Conservation (phyloP, 2,113 vertebrate species). For the Tragelaphus imberbis region DNA sequence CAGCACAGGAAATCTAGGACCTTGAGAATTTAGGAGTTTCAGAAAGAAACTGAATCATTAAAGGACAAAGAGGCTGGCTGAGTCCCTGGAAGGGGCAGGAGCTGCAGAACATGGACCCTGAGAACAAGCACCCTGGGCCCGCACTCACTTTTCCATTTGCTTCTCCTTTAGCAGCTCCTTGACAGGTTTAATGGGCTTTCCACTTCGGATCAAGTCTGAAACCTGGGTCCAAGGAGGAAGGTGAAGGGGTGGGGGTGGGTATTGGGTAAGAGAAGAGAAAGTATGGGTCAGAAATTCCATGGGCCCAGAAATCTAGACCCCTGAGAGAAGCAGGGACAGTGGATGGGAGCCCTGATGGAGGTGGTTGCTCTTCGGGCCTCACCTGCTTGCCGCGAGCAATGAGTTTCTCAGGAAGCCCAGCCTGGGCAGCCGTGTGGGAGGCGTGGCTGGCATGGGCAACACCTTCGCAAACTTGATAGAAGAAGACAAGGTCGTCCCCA, state of each 20-base stretch:
- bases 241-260: accelerated
- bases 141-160: conserved; percentile 66
- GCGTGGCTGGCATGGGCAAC: conserved; percentile 90
- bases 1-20: background rate
- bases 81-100: background rate
- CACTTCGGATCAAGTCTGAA: conserved; percentile 87
- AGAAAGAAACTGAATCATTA: background rate
- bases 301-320: background rate
- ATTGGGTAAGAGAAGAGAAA: background rate
- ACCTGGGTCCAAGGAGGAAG: conserved; percentile 71
- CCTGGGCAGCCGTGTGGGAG: conserved; percentile 91
- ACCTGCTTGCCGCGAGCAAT: conserved; percentile 91
- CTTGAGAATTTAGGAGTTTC: background rate
- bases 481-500: conserved; percentile 92
- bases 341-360: background rate
- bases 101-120: background rate
- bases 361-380: background rate
- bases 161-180: conserved; percentile 66
- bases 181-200: conserved; percentile 82
- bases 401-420: conserved; percentile 87
- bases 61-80: background rate
- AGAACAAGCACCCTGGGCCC: background rate
- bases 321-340: background rate
- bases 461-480: conserved; percentile 93
- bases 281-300: background rate